Evolutionary conservation across 2,888 invertebrate species (phyloP), one percentile per base, ranked within the genome.

Genomic region (Rhingia campestris): DNA sequence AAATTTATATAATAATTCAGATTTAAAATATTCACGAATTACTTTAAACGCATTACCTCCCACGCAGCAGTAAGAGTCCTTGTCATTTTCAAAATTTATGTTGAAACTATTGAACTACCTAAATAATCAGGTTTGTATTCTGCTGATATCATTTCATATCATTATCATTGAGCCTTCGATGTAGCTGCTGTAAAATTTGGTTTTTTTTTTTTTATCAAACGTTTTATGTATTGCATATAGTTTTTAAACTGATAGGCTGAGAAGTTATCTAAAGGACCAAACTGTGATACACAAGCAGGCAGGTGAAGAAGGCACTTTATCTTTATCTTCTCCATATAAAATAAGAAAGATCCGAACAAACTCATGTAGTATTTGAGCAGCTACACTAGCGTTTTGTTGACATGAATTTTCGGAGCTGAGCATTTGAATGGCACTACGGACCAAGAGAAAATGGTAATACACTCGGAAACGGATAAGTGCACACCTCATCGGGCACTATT

Each of bases 251-350:
- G n/a, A 14, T 45, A 41, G 41, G 10, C 41, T 41, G 41, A 41
- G 10, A 41, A 45, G 45, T 6, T 45, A 45, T 45, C 45, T 45
- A 14, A 45, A 1, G 14, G 6, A 12, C 45, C 45, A 45, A 45
- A 45, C 45, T 45, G 45, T 6, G 45, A 12, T 14, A 45, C 45
- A 45, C 45, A 45, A 45, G 45, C 45, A 45, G 45, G 45, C 14
- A 45, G 14, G 14, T 45, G 45, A 12, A 4, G 45, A 12, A 45
- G 45, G 14, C 45, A 45, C 5, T 45, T 12, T 45, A 45, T 6
- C 45, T 45, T 45, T 45, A 45, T 45, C 45, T 45, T 45, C 45
- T 45, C 45, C 45, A 45, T 45, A 45, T 12, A 45, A 12, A 45
- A 45, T 6, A 12, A 12, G 45, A 4, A 45, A 45, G 14, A 45